These are phyloP conservation scores for Numenius phaeopus DNA, from an alignment of 2,797 vertebrate genomes.

Conservation along the genomic window DNA sequence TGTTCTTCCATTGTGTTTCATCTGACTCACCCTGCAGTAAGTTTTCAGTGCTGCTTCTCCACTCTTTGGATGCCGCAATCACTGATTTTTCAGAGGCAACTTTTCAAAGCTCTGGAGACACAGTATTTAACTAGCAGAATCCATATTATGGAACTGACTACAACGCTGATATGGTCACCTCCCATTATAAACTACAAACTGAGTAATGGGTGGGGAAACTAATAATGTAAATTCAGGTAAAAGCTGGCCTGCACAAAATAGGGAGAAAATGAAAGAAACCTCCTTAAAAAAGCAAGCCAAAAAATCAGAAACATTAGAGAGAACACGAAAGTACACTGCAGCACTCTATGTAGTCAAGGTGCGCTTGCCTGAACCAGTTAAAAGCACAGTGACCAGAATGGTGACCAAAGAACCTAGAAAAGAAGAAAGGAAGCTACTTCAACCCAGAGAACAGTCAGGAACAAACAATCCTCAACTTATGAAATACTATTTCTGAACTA, in stretches of 20 bases:
- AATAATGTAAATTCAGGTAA: neutral
- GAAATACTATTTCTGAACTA: neutral
- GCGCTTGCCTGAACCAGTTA: neutral
- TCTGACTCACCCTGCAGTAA: slow-evolving; percentile 26
- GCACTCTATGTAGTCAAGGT: neutral
- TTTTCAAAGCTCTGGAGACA: neutral
- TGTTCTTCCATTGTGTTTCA: neutral
- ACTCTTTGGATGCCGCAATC: neutral
- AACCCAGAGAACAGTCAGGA: neutral
- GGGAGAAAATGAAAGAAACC: neutral
- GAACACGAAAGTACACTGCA: neutral
- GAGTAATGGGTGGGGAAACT: neutral
- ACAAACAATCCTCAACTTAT: neutral
- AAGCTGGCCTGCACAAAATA: neutral
- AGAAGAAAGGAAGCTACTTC: neutral
- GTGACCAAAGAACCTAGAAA: neutral
- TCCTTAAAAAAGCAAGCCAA: neutral
- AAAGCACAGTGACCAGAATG: neutral
- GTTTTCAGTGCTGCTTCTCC: neutral
- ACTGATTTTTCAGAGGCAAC: neutral
- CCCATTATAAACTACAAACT: neutral
- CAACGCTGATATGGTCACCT: neutral
- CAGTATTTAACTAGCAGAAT: neutral
- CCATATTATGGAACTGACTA: neutral
- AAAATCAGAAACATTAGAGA: neutral